Evolutionary conservation across 2,888 invertebrate species (phyloP).

Genomic region (Lithophane leautieri): DNA sequence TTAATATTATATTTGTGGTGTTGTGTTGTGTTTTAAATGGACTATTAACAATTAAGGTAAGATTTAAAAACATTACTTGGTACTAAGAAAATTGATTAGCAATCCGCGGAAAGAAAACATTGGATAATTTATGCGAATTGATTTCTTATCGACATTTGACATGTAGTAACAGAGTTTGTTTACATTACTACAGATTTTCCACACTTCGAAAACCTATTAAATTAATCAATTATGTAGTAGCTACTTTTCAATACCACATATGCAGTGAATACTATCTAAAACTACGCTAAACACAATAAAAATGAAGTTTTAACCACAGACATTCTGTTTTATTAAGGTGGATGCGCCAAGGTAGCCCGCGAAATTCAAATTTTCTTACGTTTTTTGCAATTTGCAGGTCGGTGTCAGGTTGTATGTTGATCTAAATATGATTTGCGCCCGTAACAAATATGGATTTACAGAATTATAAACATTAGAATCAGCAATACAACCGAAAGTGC

Average conservation of each 20-base stretch:
- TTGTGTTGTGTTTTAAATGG: slow-evolving; percentile 55
- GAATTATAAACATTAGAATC: no score
- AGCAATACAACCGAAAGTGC: no score
- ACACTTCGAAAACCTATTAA: not conserved
- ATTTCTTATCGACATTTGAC: slow-evolving; percentile 31
- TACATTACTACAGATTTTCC: slow-evolving; percentile 24
- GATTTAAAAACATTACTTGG: slow-evolving; percentile 12
- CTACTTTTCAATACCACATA: not conserved
- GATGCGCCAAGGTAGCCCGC: no score
- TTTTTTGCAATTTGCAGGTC: no score
- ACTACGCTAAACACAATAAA: not conserved
- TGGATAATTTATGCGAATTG: not conserved
- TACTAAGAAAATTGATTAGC: not conserved
- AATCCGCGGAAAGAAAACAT: not conserved
- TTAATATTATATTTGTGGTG: slow-evolving; percentile 36
- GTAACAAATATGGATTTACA: no score
- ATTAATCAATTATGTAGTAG: not conserved
- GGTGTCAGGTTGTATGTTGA: no score
- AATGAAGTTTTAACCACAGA: not conserved
- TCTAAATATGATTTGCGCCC: no score
- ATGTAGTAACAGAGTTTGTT: slow-evolving; percentile 16
- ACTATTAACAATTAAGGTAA: slow-evolving; percentile 51
- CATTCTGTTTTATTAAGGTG: no score
- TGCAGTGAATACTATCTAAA: not conserved
- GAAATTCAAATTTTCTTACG: no score